Base-by-base conservation (phyloP, 2,888 invertebrate species). In the Cheilosia pagana region DNA sequence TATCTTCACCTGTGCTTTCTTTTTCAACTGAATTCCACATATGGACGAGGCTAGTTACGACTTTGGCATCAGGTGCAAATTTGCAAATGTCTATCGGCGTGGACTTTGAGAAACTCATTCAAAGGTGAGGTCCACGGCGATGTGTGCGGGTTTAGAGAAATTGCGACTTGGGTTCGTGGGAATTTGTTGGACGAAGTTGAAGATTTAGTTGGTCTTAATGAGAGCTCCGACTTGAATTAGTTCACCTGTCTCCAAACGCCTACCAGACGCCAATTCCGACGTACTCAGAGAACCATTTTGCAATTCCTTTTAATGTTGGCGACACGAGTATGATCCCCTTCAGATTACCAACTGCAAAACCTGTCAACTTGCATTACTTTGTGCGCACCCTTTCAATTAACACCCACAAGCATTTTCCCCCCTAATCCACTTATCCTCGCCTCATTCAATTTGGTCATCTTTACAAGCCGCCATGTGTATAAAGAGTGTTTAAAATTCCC, bases 1-100 rank as follows among this genome's bases (percentile, higher is more conserved):
- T 77, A 77, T 77, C 77, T 77, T 48, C 81, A 76, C 76, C 76
- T 81, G 76, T 62, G 75, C 70, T 81, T 81, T 76, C 81, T 76
- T 76, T 76, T 70, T 63, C 23, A 63, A 59, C 31, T 63, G 70
- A 70, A 75, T 75, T 70, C 35, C 76, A 41, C 59, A 25, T 28
- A 14, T 23, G 41, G 35, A 52, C 45, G 59, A 6, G n/a, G 53
- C 60, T 48, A 41, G 48, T 57, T 39, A 25, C 14, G 39, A 35
- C 12, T 48, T 12, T 45, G 65, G 75, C 57, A 70, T 63, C 81
- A 70, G 81, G 62, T 75, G 75, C 23, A 31, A 31, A 21, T 72
- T 55, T 31, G 21, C 41, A 60, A 45, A 39, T 57, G 52, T 35
- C 53, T 65, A 60, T 72, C 28, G 65, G 50, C 50, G 19, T 23